Conservation (phyloP, 2,113 vertebrate genomes). For the Psettodes erumei region DNA sequence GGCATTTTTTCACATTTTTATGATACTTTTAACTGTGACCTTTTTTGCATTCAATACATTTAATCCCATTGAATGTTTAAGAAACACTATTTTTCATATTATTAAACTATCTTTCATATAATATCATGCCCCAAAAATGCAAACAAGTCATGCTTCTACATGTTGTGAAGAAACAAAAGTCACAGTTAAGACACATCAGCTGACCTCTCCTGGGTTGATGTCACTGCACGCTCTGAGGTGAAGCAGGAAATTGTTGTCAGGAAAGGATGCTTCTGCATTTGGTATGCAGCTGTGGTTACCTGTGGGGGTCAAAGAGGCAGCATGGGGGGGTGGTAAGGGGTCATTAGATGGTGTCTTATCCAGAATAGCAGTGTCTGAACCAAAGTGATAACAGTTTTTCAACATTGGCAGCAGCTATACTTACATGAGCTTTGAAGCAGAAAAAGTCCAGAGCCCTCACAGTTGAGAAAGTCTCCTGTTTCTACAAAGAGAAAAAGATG, state of each 20-base stretch:
- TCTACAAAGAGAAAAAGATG: constrained; percentile 82
- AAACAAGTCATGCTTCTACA: constrained; percentile 45
- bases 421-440: constrained; percentile 98
- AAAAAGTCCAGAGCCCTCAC: constrained; percentile 98
- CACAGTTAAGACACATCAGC: too few species aligned
- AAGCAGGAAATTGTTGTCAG: constrained; percentile 95
- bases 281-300: constrained; percentile 99
- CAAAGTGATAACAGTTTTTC: neutral
- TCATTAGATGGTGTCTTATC: neutral
- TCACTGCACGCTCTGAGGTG: constrained; percentile 92
- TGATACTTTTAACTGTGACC: too few species aligned
- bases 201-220: constrained; percentile 94
- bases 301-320: constrained; percentile 55
- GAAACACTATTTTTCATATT: too few species aligned
- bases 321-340: neutral
- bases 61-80: too few species aligned
- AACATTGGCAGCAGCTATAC: constrained; percentile 69
- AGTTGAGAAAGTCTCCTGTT: constrained; percentile 97
- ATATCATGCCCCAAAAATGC: too few species aligned
- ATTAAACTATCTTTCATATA: too few species aligned
- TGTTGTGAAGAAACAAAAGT: too few species aligned
- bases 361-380: constrained; percentile 8
- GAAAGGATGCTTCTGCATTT: constrained; percentile 95
- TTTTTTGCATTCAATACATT: too few species aligned
- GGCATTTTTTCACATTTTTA: too few species aligned